A percentile compares a stretch with the other conserved stretches of the same genome.
Evolutionary conservation across 2,888 invertebrate genomes (phyloP).

Genomic region (Cheilosia vernalis): DNA sequence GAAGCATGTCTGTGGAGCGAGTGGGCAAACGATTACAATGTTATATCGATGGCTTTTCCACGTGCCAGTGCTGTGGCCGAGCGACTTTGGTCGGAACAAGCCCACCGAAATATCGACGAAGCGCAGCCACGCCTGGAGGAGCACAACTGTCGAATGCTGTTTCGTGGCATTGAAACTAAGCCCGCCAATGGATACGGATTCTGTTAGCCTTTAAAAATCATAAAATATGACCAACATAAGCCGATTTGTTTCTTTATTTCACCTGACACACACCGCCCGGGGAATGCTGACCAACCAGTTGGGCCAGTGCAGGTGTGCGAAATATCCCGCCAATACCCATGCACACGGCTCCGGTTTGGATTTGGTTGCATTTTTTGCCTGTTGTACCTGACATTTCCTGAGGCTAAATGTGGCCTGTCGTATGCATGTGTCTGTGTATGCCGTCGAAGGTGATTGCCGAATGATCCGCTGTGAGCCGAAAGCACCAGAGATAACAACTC

Average conservation of each 20-base stretch:
- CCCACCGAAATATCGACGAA: conserved; percentile 77
- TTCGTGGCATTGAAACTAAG: conserved; percentile 86
- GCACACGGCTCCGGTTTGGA: conserved; percentile 48
- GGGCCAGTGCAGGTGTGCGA: conserved; percentile 70
- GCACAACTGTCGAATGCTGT: conserved; percentile 87
- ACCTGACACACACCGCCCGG: neutral
- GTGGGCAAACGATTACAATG: conserved; percentile 88
- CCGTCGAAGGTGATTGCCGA: conserved; percentile 29
- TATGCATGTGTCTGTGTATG: conserved; percentile 12
- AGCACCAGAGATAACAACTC: conserved; percentile 32
- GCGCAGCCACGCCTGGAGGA: conserved; percentile 88
- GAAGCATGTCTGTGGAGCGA: conserved; percentile 98
- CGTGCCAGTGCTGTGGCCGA: conserved; percentile 94
- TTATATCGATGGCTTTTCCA: conserved; percentile 90
- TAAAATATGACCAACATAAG: conserved; percentile 10
- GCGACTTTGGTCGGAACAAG: conserved; percentile 88
- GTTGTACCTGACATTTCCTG: conserved; percentile 53
- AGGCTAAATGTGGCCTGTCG: conserved; percentile 15
- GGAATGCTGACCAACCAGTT: conserved; percentile 67
- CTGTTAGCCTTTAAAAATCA: conserved; percentile 81
- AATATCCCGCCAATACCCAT: conserved; percentile 26
- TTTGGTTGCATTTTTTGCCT: conserved; percentile 28
- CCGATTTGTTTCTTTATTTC: conserved; percentile 20
- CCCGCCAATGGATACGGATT: conserved; percentile 87
- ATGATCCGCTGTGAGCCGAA: neutral